Percentiles rank a stretch among this genome's conserved stretches.
Conservation (phyloP, 2,888 invertebrate genomes). For the Spodoptera picta region DNA sequence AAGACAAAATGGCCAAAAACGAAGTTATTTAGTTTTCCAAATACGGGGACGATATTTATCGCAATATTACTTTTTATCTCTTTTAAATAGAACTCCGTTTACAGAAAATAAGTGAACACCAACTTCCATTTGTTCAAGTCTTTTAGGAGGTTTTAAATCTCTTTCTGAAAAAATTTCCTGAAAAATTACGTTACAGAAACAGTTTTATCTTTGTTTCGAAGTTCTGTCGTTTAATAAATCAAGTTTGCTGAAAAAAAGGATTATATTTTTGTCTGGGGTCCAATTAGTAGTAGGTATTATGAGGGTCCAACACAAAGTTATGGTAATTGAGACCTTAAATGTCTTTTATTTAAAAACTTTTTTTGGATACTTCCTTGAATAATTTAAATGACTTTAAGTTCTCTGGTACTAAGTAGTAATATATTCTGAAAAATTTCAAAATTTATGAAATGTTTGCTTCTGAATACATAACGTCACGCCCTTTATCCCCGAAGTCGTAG, state of each 20-base stretch:
- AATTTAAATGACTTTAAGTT: no score
- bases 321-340: no score
- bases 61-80: neutral
- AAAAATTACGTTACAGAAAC: constrained; percentile 17
- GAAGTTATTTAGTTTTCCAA: no score
- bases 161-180: constrained; percentile 17
- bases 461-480: no score
- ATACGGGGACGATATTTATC: no score
- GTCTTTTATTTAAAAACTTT: no score
- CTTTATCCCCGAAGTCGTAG: no score
- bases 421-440: no score
- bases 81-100: constrained; percentile 14
- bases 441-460: no score
- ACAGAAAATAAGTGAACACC: constrained; percentile 12
- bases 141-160: constrained; percentile 19
- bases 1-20: no score
- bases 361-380: no score
- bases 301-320: neutral
- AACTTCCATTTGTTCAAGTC: constrained; percentile 22
- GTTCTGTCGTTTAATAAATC: constrained; percentile 32
- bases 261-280: constrained; percentile 6
- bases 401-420: no score
- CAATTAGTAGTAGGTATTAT: constrained; percentile 20
- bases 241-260: constrained; percentile 20
- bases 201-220: constrained; percentile 31